Conservation (phyloP, 1,140 invertebrate genomes). For the Zaprionus lachaisei region DNA sequence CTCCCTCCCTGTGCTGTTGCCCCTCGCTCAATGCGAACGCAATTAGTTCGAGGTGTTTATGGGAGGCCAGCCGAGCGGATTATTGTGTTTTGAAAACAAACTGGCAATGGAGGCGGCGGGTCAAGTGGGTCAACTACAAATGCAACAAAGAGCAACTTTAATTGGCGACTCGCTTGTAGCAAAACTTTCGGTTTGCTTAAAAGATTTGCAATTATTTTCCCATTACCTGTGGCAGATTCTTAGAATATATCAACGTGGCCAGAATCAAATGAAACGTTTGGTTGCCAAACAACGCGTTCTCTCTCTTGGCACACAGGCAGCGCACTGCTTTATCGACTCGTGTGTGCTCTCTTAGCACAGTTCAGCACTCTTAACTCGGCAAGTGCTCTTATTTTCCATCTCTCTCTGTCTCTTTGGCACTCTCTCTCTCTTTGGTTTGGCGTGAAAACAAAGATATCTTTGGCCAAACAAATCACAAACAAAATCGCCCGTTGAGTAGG, state of each 20-base stretch:
- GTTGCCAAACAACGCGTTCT: conserved; percentile 8
- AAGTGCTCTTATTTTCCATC: background rate
- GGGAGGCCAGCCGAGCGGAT: conserved; percentile 38
- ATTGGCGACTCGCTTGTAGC: conserved; percentile 15
- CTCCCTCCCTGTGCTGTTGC: background rate
- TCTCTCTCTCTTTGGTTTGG: conserved; percentile 10
- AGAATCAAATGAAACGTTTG: conserved; percentile 22
- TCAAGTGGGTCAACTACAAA: conserved; percentile 26
- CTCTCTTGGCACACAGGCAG: background rate
- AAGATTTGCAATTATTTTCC: conserved; percentile 16
- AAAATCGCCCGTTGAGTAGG: conserved; percentile 66
- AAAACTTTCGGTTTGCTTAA: conserved; percentile 5
- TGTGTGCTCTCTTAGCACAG: conserved; percentile 28
- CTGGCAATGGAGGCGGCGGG: background rate
- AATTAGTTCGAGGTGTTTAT: conserved; percentile 56
- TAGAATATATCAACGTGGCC: background rate
- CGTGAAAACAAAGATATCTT: conserved; percentile 39
- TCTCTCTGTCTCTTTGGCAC: background rate
- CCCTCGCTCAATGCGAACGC: conserved; percentile 12
- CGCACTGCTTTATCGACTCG: conserved; percentile 63
- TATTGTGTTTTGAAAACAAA: conserved; percentile 52
- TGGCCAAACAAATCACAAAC: conserved; percentile 55
- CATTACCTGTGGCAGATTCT: conserved; percentile 18
- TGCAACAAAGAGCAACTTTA: conserved; percentile 23
- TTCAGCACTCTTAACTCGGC: conserved; percentile 33